Base-by-base conservation (phyloP, 1,140 invertebrate species). In the Caenorhabditis briggsae region DNA sequence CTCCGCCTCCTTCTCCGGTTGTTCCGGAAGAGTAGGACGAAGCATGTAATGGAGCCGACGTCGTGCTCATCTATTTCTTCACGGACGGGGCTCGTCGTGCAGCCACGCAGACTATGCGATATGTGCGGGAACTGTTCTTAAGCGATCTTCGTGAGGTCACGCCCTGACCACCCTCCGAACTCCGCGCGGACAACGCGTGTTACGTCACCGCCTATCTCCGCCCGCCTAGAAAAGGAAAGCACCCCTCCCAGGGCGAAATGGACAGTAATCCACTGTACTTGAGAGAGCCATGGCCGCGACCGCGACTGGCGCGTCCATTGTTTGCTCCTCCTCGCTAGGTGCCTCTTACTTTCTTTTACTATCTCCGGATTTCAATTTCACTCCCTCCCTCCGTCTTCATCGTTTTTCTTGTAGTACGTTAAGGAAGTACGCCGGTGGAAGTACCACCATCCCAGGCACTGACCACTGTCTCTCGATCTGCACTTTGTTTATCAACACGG, bases 241-340 rank as follows among this genome's bases (percentile, higher is more conserved):
- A 14, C 70, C 70, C 12, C 41, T 18, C 59, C 33, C 14, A 46
- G 25, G 33, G 25, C 25, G 25, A 23, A 78, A 48, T 78, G 70
- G 70, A 78, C 70, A 78, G 70, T 78, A 78, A 78, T 78, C 70
- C 70, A 78, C 46, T 78, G 70, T 78, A 78, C 70, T 78, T 78
- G 70, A 78, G 70, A 50, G 70, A 50, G 46, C 43, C 70, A 78
- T 78, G 70, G 70, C 70, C 70, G 70, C 70, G 70, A n/a, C 70
- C 46, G 70, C 70, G 70, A 78, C 70, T 78, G 70, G 70, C 70
- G 70, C 70, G 70, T 78, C 70, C 70, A 78, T 78, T 78, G 70
- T 78, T 78, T 78, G 70, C 70, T 78, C 70, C 70, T 23, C n/a
- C 3, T 18, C 33, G 33, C 33, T 33, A 33, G 33, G 33, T 33